phyloP scores from a whole-genome alignment of 30 jellyfish, hydroid and myxozoan species.

The Clytia hemisphaerica region DNA sequence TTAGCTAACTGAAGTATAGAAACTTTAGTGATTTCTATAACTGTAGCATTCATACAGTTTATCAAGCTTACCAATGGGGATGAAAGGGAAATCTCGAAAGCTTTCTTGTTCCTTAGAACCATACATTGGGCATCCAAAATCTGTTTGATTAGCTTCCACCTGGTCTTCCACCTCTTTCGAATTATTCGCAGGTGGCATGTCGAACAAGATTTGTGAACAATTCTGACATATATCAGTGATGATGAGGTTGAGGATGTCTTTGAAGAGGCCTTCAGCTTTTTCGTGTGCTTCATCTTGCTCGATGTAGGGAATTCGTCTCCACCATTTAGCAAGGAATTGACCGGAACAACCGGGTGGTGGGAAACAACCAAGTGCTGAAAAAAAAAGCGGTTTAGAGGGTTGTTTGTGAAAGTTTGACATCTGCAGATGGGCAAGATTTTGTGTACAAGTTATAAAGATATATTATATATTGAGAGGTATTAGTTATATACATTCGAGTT shows the following conservation, averaged over 20 bases:
- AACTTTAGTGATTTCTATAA: no score
- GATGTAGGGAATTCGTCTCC: constrained; percentile 88
- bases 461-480: no score
- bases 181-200: constrained; percentile 65
- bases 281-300: constrained; percentile 33
- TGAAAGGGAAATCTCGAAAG: constrained; percentile 76
- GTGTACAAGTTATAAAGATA: no score
- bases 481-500: no score
- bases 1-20: no score
- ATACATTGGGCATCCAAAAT: constrained; percentile 81
- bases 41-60: no score
- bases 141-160: constrained; percentile 64
- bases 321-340: constrained; percentile 82
- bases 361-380: constrained; percentile 82
- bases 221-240: constrained; percentile 53
- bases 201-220: constrained; percentile 63
- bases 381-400: no score
- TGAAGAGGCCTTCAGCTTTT: constrained; percentile 68
- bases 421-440: no score
- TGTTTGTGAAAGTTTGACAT: no score
- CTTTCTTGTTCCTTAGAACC: constrained; percentile 82
- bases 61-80: constrained; percentile 83
- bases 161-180: constrained; percentile 56
- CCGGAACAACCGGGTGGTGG: constrained; percentile 91
- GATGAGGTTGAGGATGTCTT: constrained; percentile 62